These are phyloP conservation scores for Apus apus DNA, from an alignment of 2,113 vertebrate species.

Conservation along the genomic window DNA sequence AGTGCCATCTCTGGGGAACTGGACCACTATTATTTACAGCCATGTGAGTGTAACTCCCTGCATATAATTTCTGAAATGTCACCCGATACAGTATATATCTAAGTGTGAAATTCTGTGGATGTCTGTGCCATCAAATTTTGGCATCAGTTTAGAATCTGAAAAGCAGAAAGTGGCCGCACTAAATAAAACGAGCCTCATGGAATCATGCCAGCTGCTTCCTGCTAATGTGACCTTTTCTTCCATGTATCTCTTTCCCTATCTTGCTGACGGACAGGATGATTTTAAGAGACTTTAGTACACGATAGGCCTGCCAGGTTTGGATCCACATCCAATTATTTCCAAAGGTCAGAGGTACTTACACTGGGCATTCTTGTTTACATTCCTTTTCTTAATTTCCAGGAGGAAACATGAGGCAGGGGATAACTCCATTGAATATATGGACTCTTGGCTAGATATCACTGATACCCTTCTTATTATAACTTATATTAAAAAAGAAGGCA, in stretches of 20 bases:
- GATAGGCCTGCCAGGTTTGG: slow-evolving; percentile 27
- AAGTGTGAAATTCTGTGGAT: slow-evolving; percentile 12
- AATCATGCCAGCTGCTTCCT: slow-evolving; percentile 5
- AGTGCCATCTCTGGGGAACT: background rate
- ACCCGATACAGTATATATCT: background rate
- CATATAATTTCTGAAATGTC: slow-evolving; percentile 47
- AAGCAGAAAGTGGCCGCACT: background rate
- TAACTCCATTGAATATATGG: background rate
- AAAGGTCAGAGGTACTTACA: slow-evolving; percentile 42
- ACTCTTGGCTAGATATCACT: background rate
- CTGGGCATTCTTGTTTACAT: background rate
- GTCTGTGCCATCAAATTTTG: slow-evolving; percentile 6
- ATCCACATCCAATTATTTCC: slow-evolving; percentile 48
- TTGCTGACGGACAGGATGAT: slow-evolving; percentile 54
- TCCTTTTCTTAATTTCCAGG: slow-evolving; percentile 21
- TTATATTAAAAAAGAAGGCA: background rate
- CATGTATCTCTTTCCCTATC: slow-evolving; percentile 10
- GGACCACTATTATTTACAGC: slow-evolving; percentile 31
- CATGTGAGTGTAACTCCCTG: background rate
- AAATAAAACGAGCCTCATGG: slow-evolving; percentile 3
- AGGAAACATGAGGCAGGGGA: slow-evolving; percentile 5
- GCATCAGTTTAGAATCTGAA: slow-evolving; percentile 8
- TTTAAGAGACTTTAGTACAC: slow-evolving; percentile 33
- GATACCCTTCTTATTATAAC: background rate
- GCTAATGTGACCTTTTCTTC: slow-evolving; percentile 56